These are phyloP conservation scores for Nothoprocta pentlandii DNA, from an alignment of 2,113 vertebrate species.

Conservation along the genomic window DNA sequence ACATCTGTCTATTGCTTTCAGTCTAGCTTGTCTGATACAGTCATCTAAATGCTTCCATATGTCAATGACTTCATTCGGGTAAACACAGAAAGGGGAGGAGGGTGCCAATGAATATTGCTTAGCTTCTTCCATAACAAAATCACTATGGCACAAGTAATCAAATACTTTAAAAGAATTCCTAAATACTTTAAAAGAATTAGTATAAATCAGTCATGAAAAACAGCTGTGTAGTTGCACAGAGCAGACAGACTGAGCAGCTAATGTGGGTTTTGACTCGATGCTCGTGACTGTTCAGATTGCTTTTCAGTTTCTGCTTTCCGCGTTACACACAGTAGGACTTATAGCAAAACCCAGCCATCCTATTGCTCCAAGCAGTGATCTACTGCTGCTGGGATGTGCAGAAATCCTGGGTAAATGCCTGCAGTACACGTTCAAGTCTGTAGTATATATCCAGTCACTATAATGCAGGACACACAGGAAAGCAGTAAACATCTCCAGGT, in stretches of 20 bases:
- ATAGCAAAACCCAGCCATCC: background rate
- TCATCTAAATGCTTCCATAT: slow-evolving; percentile 42
- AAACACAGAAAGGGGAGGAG: slow-evolving; percentile 22
- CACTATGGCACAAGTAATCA: slow-evolving; percentile 23
- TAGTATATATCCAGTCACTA: background rate
- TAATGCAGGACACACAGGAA: background rate
- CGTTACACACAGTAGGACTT: background rate
- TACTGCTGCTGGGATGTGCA: background rate
- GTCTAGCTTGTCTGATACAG: slow-evolving; percentile 27
- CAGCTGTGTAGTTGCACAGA: slow-evolving; percentile 37
- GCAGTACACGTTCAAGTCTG: background rate
- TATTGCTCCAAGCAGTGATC: background rate
- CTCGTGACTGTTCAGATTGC: background rate
- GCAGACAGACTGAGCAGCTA: background rate
- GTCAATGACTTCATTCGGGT: slow-evolving; percentile 64
- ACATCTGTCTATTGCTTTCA: slow-evolving; percentile 45
- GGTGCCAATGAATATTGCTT: slow-evolving; percentile 44
- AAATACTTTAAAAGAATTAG: slow-evolving; percentile 37
- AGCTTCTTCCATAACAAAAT: slow-evolving; percentile 55
- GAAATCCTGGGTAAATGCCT: background rate
- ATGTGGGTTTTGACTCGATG: slow-evolving; percentile 46
- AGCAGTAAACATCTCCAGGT: background rate
- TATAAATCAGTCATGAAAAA: slow-evolving; percentile 50
- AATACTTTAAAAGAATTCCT: slow-evolving; percentile 33
- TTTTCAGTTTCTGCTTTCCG: slow-evolving; percentile 12